Conservation (phyloP, 2,113 vertebrate genomes). For the Ariopsis seemanni region DNA sequence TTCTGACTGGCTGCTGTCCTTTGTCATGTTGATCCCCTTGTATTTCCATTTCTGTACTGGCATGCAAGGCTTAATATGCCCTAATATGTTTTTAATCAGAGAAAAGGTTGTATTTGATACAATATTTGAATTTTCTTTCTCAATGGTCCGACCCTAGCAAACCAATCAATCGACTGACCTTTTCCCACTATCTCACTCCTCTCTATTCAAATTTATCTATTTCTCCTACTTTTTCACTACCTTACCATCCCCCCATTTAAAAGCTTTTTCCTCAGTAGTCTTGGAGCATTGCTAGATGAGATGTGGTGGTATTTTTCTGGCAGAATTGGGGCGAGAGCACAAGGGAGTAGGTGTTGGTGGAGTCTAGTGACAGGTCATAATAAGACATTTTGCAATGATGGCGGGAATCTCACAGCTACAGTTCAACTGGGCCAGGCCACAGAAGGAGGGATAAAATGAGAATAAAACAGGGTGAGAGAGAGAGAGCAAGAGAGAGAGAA, state of each 20-base stretch:
- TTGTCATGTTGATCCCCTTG: background rate
- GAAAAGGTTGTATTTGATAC: background rate
- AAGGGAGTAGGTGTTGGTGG: background rate
- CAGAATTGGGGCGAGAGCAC: constrained; percentile 3
- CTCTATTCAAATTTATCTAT: background rate
- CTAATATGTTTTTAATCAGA: background rate
- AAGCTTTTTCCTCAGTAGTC: constrained; percentile 61
- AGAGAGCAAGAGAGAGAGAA: background rate
- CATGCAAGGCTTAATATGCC: background rate
- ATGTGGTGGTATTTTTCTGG: constrained; percentile 37
- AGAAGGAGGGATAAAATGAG: constrained; percentile 51
- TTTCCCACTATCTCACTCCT: background rate
- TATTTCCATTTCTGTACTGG: background rate
- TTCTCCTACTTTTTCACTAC: background rate
- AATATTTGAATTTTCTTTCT: background rate
- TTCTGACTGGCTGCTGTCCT: background rate
- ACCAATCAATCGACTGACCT: background rate
- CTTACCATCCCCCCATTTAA: background rate
- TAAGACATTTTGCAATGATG: constrained; percentile 60
- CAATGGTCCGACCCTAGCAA: background rate
- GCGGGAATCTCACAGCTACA: constrained; percentile 69
- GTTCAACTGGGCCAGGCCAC: constrained; percentile 71
- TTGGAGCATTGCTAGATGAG: constrained; percentile 67
- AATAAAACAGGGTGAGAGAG: background rate
- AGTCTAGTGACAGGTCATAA: constrained; percentile 45